phyloP scores from a whole-genome alignment of 2,797 vertebrate genomes.

The Muscicapa comitata region DNA sequence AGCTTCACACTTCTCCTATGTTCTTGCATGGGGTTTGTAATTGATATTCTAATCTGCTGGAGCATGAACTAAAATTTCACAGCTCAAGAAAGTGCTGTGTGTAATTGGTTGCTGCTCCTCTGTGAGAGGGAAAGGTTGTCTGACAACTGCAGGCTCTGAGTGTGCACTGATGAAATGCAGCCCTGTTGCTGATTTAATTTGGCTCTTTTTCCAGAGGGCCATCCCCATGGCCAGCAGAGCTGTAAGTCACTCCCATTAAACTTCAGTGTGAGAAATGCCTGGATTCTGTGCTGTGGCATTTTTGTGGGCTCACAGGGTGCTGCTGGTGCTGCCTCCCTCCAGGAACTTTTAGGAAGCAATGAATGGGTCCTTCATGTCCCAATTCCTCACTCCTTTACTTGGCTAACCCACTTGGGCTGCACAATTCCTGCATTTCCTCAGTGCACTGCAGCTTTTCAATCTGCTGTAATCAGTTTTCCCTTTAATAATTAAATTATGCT shows the following conservation, averaged over 20 bases:
- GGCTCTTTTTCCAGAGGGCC: neutral
- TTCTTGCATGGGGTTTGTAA: neutral
- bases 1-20: neutral
- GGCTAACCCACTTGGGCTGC: neutral
- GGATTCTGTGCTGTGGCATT: neutral
- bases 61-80: neutral
- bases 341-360: fast-evolving
- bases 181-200: neutral
- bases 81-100: neutral
- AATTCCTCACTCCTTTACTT: neutral
- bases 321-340: neutral
- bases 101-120: neutral
- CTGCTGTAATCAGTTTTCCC: neutral
- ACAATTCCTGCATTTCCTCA: neutral
- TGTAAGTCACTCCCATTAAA: neutral
- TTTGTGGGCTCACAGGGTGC: neutral
- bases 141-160: neutral
- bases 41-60: neutral
- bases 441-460: neutral
- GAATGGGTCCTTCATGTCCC: neutral
- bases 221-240: neutral
- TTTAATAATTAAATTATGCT: neutral
- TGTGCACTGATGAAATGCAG: neutral
- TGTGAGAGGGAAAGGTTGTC: neutral
- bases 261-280: neutral